Base-by-base conservation (phyloP, 2,888 invertebrate genomes). In the Halictus ligatus region DNA sequence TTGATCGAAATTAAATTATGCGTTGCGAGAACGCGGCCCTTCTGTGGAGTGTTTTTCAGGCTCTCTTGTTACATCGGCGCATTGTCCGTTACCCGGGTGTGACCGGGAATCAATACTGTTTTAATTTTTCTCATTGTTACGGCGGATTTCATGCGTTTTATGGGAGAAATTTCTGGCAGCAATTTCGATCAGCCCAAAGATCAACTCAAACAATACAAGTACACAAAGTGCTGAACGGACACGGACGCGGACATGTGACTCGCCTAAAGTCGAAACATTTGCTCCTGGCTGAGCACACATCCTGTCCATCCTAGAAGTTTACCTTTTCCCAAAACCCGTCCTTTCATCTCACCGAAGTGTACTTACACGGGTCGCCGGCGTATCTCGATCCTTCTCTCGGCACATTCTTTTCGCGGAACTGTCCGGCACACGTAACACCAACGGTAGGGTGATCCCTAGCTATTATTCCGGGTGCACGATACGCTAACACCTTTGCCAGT, bases 301-400 rank as follows among this genome's bases (percentile, higher is more conserved):
- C 75, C 64, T 48, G 21, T 40, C 46, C 46, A 64, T 25, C 64
- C 43, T 43, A 29, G 29, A 46, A 25, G 75, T 75, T 58, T 75
- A 43, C 75, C 25, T 60, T 60, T 29, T n/a, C 72, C 58, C 40
- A 50, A 50, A 46, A 64, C 48, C 43, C 75, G 72, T 77, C 78
- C 84, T 82, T 86, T 76, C 75, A 67, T 67, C 75, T 64, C 50
- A 50, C 54, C n/a, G 81, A 81, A 64, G 60, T 60, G 35, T 75
- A 60, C 35, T 35, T 35, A 35, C 60, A 60, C n/a, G 5, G 5
- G 58, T 58, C 54, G 58, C 43, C 64, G 12, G 18, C 58, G 29
- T 46, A 60, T 58, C 58, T 76, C 75, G 2, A 13, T 50, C 2
- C 43, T 71, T 12, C 48, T 29, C 29, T 25, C 6, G 29, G 25